phyloP scores from a whole-genome alignment of 2,888 invertebrate genomes.

The Cheilosia impressa region DNA sequence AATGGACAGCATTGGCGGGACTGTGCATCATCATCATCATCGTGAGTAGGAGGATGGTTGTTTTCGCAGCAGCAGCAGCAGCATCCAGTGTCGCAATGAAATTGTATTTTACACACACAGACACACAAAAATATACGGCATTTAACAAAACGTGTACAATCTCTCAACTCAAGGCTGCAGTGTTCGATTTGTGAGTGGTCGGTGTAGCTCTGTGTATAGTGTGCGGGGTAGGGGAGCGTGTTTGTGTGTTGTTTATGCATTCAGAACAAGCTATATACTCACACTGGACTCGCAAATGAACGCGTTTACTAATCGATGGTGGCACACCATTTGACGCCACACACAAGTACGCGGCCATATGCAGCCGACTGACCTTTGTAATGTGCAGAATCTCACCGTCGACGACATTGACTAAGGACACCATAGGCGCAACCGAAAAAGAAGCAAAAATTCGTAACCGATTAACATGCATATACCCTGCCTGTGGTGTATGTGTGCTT shows the following conservation, averaged over 20 bases:
- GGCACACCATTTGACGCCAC: conserved; percentile 97
- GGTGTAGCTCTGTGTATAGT: conserved; percentile 23
- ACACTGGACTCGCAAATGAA: conserved; percentile 93
- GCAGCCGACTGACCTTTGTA: conserved; percentile 94
- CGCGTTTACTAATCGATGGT: conserved; percentile 94
- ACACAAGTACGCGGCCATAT: conserved; percentile 96
- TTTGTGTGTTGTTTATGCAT: conserved; percentile 38
- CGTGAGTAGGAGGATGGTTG: background rate
- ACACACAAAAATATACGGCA: conserved; percentile 54
- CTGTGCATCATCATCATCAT: conserved; percentile 84
- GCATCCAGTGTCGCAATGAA: conserved; percentile 68
- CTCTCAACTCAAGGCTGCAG: conserved; percentile 9
- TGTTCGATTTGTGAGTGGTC: conserved; percentile 16
- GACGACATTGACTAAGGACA: conserved; percentile 91
- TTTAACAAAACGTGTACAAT: conserved; percentile 47
- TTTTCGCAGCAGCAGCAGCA: background rate
- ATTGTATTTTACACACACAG: conserved; percentile 64
- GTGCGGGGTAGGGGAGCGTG: conserved; percentile 8
- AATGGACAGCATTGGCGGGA: conserved; percentile 97
- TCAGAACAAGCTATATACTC: conserved; percentile 84
- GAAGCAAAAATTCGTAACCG: conserved; percentile 17
- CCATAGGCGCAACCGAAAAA: conserved; percentile 60
- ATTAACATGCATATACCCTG: conserved; percentile 40
- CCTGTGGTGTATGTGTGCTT: conserved; percentile 79
- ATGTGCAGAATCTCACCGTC: conserved; percentile 94